Conservation (phyloP, 2,888 invertebrate genomes). For the Agonum fuliginosum region DNA sequence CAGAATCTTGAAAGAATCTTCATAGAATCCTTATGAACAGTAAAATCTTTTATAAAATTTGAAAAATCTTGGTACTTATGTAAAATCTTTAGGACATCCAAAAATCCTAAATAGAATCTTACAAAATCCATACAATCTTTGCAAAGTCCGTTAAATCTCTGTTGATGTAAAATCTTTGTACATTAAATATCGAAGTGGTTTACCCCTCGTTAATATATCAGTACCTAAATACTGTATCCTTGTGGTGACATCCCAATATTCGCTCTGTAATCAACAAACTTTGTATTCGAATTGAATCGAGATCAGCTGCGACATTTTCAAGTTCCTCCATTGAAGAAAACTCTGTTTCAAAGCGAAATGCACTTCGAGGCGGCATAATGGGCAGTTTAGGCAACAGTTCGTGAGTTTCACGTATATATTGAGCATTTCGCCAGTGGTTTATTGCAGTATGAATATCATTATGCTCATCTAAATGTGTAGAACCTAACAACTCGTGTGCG, state of each 20-base stretch:
- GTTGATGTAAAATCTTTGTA: no score
- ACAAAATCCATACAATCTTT: no score
- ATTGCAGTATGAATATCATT: constrained; percentile 84
- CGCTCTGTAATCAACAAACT: constrained; percentile 88
- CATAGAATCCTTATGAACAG: no score
- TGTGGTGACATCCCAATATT: constrained; percentile 89
- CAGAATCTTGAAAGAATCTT: no score
- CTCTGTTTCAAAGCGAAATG: constrained; percentile 80
- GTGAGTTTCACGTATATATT: constrained; percentile 76
- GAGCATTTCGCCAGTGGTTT: constrained; percentile 87
- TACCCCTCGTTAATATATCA: neutral
- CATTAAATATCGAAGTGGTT: no score
- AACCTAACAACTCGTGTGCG: constrained; percentile 91
- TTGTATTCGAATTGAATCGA: constrained; percentile 80
- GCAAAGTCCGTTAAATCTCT: no score
- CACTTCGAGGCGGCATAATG: constrained; percentile 75
- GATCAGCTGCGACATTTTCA: constrained; percentile 83
- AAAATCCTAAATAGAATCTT: no score
- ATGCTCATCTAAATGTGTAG: constrained; percentile 91
- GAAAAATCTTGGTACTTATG: no score
- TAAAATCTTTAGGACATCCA: no score
- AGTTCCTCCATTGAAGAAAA: constrained; percentile 84
- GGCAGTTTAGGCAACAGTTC: constrained; percentile 74
- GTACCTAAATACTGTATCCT: constrained; percentile 85
- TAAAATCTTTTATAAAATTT: no score